Evolutionary conservation across 2,113 vertebrate genomes (phyloP).

Genomic region (Romanogobio albipinnatus): DNA sequence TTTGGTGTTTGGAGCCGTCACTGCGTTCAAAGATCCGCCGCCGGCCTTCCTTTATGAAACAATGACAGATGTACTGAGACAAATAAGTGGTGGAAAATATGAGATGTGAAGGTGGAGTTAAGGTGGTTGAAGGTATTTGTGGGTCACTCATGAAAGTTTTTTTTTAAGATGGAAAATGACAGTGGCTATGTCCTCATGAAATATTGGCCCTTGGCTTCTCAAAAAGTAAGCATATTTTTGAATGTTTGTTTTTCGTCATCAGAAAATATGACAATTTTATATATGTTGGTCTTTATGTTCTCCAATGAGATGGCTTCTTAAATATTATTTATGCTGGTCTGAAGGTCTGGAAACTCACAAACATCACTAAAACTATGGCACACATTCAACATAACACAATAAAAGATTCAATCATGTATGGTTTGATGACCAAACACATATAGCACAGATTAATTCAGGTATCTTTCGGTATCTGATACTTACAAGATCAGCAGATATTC

Average conservation of each 20-base stretch:
- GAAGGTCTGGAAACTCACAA: background rate
- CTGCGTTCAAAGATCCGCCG: background rate
- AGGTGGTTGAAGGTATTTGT: background rate
- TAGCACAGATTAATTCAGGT: background rate
- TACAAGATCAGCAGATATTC: background rate
- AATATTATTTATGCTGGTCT: background rate
- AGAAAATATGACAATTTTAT: background rate
- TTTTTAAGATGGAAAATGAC: background rate
- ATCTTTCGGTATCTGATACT: background rate
- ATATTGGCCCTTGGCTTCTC: background rate
- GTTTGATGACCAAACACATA: background rate
- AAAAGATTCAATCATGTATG: background rate
- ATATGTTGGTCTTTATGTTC: background rate
- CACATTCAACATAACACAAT: background rate
- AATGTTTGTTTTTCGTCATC: background rate
- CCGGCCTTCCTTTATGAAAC: constrained; percentile 19
- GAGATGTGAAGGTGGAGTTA: background rate
- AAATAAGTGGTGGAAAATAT: background rate
- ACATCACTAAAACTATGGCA: background rate
- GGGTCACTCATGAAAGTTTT: background rate
- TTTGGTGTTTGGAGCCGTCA: constrained; percentile 42
- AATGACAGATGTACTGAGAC: constrained; percentile 1
- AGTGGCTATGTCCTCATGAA: background rate
- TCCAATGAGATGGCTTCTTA: too few relatives aligned
- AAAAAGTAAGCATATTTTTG: background rate